phyloP scores from a whole-genome alignment of 2,797 vertebrate genomes.

The Sebastiscus albofasciatus region DNA sequence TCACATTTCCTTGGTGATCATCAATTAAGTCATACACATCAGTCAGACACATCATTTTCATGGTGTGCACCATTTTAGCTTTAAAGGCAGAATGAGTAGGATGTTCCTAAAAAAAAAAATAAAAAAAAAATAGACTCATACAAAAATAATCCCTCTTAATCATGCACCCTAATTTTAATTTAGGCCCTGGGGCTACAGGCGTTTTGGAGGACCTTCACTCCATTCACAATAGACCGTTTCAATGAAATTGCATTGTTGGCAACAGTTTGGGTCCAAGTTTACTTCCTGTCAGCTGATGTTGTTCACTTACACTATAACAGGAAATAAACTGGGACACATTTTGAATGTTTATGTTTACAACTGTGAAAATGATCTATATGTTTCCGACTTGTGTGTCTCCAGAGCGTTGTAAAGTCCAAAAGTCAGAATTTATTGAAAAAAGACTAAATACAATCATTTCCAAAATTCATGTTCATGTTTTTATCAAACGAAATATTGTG shows the following conservation, averaged over 20 bases:
- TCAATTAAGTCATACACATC: not conserved
- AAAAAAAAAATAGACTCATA: not conserved
- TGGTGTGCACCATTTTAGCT: conserved; percentile 37
- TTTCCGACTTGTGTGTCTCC: not conserved
- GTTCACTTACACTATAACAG: no score
- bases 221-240: not conserved
- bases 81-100: not conserved
- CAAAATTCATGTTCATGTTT: no score
- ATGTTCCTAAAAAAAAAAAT: not conserved
- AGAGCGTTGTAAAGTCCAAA: no score
- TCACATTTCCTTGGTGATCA: conserved; percentile 15
- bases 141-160: not conserved
- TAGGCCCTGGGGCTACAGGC: not conserved
- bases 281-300: no score
- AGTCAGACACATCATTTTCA: conserved; percentile 34
- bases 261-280: no score
- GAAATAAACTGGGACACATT: no score
- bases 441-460: no score
- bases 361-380: not conserved
- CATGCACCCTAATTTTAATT: not conserved
- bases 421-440: no score
- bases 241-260: no score
- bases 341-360: no score
- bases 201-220: not conserved
- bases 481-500: no score